Percentiles rank a stretch among this genome's conserved stretches.
phyloP scores from a whole-genome alignment of 1,140 invertebrate genomes.

The Cheumatopsyche charites region DNA sequence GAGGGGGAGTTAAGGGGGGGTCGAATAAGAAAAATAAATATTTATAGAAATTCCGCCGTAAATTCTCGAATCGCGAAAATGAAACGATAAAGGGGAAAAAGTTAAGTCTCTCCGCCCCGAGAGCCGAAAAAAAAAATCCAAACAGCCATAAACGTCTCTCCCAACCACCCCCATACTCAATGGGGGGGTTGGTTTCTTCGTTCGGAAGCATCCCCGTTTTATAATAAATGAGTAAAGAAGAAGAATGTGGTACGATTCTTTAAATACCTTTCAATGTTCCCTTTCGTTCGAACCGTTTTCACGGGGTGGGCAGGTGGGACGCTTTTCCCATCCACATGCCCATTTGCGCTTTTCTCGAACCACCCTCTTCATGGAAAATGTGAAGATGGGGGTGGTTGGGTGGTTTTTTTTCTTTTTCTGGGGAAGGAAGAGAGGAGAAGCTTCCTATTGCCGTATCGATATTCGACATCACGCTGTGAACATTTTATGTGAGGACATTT shows the following conservation, averaged over 20 bases:
- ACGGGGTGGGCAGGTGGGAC: background rate
- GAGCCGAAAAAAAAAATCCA: slow-evolving; percentile 47
- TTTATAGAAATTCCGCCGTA: slow-evolving; percentile 48
- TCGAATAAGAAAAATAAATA: slow-evolving; percentile 42
- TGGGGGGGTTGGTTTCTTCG: background rate
- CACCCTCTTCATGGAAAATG: too few species aligned
- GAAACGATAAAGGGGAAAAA: slow-evolving; percentile 50
- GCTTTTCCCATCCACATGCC: background rate
- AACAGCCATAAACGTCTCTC: slow-evolving; percentile 47
- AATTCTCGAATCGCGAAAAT: slow-evolving; percentile 49
- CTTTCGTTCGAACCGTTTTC: slow-evolving; percentile 41
- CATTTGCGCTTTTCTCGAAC: background rate
- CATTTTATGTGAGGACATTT: slow-evolving; percentile 27
- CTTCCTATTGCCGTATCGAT: slow-evolving; percentile 42
- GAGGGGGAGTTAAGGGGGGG: background rate
- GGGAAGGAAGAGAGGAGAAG: background rate
- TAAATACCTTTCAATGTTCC: slow-evolving; percentile 49
- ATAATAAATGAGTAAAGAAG: slow-evolving; percentile 49
- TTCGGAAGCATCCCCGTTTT: slow-evolving; percentile 30
- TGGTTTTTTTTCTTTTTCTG: background rate
- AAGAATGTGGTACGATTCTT: slow-evolving; percentile 48
- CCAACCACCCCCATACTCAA: slow-evolving; percentile 20
- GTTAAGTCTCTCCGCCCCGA: slow-evolving; percentile 44
- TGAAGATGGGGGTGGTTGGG: slow-evolving; percentile 14
- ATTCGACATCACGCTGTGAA: slow-evolving; percentile 43